Conservation (phyloP, 2,113 vertebrate species). For the Callipepla californica region DNA sequence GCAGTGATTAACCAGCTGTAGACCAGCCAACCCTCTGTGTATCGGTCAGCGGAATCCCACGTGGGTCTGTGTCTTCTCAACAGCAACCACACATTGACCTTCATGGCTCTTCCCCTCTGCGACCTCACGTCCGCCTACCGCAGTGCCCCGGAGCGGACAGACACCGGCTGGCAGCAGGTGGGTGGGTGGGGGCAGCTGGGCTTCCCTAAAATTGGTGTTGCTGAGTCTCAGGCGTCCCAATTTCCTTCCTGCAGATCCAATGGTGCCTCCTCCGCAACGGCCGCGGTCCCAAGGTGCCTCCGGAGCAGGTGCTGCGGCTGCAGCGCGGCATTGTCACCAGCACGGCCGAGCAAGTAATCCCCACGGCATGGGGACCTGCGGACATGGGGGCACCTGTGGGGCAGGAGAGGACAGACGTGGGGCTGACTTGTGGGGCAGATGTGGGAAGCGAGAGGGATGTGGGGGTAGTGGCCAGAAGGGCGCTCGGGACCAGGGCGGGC, state of each 20-base stretch:
- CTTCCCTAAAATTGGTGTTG: neutral
- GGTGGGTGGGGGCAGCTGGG: too few relatives aligned
- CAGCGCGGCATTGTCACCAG: constrained; percentile 92
- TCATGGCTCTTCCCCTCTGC: constrained; percentile 91
- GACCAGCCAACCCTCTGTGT: neutral
- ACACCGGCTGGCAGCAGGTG: constrained; percentile 91
- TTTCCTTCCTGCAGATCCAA: constrained; percentile 81
- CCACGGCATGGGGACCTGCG: neutral
- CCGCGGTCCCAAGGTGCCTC: constrained; percentile 89
- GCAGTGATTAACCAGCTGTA: neutral
- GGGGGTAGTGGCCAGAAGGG: neutral
- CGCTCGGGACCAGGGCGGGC: neutral
- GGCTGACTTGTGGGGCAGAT: neutral
- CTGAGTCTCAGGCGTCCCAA: too few relatives aligned
- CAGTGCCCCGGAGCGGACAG: constrained; percentile 86
- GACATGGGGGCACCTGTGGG: neutral
- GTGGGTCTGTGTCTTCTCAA: neutral
- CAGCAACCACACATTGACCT: constrained; percentile 92
- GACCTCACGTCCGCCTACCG: constrained; percentile 91
- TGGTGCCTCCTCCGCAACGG: constrained; percentile 90
- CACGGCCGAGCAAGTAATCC: constrained; percentile 88
- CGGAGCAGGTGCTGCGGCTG: constrained; percentile 90
- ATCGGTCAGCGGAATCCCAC: neutral
- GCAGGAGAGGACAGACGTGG: neutral
- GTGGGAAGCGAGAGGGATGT: neutral